A percentile compares a stretch with the other conserved stretches of the same genome.
These are phyloP conservation scores for Papilio polyxenes DNA, from an alignment of 1,140 invertebrate genomes.

Conservation along the genomic window DNA sequence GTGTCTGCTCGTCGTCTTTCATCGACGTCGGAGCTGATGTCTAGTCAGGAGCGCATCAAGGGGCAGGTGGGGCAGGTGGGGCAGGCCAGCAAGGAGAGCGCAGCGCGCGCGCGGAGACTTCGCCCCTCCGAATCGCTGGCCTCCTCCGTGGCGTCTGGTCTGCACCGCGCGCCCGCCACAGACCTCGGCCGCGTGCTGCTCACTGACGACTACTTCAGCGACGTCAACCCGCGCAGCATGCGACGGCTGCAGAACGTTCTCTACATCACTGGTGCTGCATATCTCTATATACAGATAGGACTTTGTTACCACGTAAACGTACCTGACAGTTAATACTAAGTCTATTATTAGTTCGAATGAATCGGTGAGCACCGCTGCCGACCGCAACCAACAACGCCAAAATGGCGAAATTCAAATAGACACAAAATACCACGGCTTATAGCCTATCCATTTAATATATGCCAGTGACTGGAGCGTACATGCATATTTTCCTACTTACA, in stretches of 20 bases:
- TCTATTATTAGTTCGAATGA: no score
- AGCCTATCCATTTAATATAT: no score
- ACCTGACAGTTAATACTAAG: no score
- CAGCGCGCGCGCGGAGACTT: slow-evolving; percentile 81
- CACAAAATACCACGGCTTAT: no score
- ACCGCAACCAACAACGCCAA: no score
- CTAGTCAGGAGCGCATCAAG: slow-evolving; percentile 84
- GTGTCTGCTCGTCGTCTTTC: slow-evolving; percentile 88
- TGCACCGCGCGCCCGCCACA: slow-evolving; percentile 84
- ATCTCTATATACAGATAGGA: no score
- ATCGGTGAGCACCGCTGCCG: no score
- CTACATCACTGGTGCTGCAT: slow-evolving; percentile 90
- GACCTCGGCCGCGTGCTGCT: slow-evolving; percentile 86
- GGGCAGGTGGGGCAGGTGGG: slow-evolving; percentile 35
- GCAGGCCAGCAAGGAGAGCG: background rate
- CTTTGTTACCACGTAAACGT: no score
- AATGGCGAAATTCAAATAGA: no score
- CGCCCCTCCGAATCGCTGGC: slow-evolving; percentile 93
- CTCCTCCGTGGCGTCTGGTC: slow-evolving; percentile 92
- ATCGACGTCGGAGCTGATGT: slow-evolving; percentile 89
- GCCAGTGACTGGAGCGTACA: no score
- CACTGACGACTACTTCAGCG: slow-evolving; percentile 97
- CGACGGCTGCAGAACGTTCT: slow-evolving; percentile 98
- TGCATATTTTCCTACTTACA: no score
- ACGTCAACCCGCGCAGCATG: slow-evolving; percentile 98